Evolutionary conservation across 2,888 invertebrate species (phyloP).

Genomic region (Corythucha ciliata): DNA sequence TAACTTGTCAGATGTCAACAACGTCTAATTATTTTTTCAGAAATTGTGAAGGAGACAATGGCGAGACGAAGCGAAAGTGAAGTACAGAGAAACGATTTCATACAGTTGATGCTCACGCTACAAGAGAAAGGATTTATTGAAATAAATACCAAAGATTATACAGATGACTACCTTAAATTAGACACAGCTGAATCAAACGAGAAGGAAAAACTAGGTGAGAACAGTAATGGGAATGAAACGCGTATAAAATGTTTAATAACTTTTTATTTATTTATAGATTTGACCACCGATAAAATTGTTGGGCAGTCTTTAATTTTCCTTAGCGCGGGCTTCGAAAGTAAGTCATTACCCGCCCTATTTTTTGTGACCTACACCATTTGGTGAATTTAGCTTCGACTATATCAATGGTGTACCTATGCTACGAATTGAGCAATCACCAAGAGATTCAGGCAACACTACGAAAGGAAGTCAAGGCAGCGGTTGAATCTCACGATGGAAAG

Average conservation of each 20-base stretch:
- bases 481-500: slow-evolving; percentile 11
- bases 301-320: too few relatives aligned
- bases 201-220: too few relatives aligned
- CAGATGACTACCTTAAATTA: too few relatives aligned
- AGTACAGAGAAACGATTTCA: slow-evolving; percentile 10
- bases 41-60: slow-evolving; percentile 7
- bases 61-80: neutral
- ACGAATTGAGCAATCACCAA: slow-evolving; percentile 14
- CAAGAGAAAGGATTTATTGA: slow-evolving; percentile 17
- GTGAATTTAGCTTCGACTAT: slow-evolving; percentile 2
- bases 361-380: too few relatives aligned
- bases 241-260: too few relatives aligned
- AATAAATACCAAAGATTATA: too few relatives aligned
- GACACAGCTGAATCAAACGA: too few relatives aligned
- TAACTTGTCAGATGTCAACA: neutral
- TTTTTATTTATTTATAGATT: too few relatives aligned
- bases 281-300: too few relatives aligned
- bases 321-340: slow-evolving; percentile 20
- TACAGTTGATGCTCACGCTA: slow-evolving; percentile 15
- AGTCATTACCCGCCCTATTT: too few relatives aligned
- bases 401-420: slow-evolving; percentile 2
- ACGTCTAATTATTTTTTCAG: neutral
- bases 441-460: slow-evolving; percentile 21
- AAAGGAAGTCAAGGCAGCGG: slow-evolving; percentile 12
- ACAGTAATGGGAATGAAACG: too few relatives aligned